Conservation (phyloP, 2,113 vertebrate genomes). For the Tragulus kanchil region DNA sequence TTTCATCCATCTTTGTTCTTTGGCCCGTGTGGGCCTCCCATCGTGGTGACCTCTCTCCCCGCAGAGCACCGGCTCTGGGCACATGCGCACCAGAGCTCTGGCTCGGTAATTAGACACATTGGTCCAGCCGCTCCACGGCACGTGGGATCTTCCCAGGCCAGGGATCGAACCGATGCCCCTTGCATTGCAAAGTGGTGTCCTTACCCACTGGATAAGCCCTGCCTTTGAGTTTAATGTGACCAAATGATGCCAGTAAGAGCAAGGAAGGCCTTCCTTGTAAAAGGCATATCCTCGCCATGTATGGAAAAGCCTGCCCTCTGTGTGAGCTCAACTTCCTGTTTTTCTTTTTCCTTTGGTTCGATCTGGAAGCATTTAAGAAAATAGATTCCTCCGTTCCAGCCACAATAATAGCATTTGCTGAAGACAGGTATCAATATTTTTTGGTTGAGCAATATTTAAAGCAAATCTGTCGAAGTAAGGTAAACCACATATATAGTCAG, state of each 20-base stretch:
- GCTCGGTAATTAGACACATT: too few species aligned
- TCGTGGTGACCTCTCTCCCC: too few species aligned
- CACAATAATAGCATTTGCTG: background rate
- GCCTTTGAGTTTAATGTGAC: background rate
- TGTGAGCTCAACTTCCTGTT: background rate
- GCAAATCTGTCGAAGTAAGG: background rate
- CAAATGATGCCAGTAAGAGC: background rate
- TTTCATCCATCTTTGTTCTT: too few species aligned
- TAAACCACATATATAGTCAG: background rate
- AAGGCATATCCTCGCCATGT: too few species aligned
- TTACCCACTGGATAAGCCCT: too few species aligned
- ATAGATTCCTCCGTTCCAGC: background rate
- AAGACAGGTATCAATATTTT: constrained; percentile 26
- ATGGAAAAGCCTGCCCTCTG: background rate
- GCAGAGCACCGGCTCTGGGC: too few species aligned
- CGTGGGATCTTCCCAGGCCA: too few species aligned
- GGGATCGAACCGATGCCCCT: too few species aligned
- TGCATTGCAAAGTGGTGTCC: too few species aligned
- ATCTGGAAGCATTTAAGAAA: constrained; percentile 60
- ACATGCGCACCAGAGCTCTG: too few species aligned
- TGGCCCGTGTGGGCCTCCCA: too few species aligned
- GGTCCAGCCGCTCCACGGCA: too few species aligned
- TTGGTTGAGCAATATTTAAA: constrained; percentile 37
- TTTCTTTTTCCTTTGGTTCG: constrained; percentile 5
- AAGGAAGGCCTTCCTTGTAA: background rate